phyloP scores from a whole-genome alignment of 1,140 invertebrate species.

The Pinna nobilis region DNA sequence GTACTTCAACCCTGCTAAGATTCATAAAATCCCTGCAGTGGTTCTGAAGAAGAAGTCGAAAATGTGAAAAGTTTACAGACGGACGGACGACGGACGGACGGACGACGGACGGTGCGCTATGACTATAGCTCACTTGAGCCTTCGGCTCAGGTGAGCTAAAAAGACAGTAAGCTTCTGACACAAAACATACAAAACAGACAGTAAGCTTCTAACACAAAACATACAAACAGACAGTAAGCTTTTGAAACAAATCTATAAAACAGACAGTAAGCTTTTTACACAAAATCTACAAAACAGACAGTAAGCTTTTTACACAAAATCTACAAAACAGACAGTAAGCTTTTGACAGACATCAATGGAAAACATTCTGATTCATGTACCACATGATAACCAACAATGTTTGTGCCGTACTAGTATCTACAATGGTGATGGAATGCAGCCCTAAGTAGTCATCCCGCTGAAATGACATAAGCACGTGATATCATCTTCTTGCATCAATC shows the following conservation, averaged over 20 bases:
- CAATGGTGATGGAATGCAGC: too few relatives aligned
- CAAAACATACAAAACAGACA: slow-evolving; percentile 30
- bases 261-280: too few relatives aligned
- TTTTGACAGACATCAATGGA: not conserved
- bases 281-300: slow-evolving; percentile 31
- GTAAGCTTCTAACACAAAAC: slow-evolving; percentile 21
- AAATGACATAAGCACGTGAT: too few relatives aligned
- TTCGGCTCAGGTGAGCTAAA: not conserved
- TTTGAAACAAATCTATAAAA: slow-evolving; percentile 34
- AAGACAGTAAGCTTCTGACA: too few relatives aligned
- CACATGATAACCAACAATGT: not conserved
- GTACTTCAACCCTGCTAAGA: not conserved
- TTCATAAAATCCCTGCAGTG: not conserved
- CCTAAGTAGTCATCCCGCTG: not conserved
- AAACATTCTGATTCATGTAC: not conserved
- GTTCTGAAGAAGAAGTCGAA: not conserved
- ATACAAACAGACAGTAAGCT: not conserved
- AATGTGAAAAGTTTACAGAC: not conserved
- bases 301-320: slow-evolving; percentile 23
- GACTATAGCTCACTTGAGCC: not conserved
- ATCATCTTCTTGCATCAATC: too few relatives aligned
- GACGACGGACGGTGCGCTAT: too few relatives aligned
- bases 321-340: slow-evolving; percentile 19
- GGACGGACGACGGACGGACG: too few relatives aligned
- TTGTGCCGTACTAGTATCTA: too few relatives aligned